phyloP scores from a whole-genome alignment of 2,888 invertebrate species.

The Melinaea menophilus region DNA sequence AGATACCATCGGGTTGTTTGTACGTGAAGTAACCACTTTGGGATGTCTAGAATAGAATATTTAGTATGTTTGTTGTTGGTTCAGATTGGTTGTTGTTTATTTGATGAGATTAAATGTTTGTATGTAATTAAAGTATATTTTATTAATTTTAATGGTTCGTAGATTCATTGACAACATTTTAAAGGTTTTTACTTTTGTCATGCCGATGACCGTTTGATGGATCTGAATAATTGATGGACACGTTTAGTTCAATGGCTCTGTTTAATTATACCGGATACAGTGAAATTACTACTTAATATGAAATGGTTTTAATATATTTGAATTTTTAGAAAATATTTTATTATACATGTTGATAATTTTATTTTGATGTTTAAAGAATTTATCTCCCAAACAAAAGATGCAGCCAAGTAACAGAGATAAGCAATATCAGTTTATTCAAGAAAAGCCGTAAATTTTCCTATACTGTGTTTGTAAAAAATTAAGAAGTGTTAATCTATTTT shows the following conservation, averaged over 20 bases:
- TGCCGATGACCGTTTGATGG: too few species aligned
- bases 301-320: not conserved
- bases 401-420: constrained; percentile 7
- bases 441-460: not conserved
- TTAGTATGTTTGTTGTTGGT: too few species aligned
- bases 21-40: too few species aligned
- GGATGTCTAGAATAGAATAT: too few species aligned
- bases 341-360: not conserved
- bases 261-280: constrained; percentile 15
- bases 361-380: not conserved
- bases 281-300: not conserved
- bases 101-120: not conserved
- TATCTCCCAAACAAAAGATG: constrained; percentile 1
- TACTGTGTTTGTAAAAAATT: constrained; percentile 6
- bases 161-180: not conserved
- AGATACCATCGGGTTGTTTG: too few species aligned
- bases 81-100: too few species aligned
- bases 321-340: not conserved
- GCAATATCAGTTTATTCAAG: constrained; percentile 2
- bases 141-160: not conserved
- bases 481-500: not conserved
- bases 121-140: not conserved
- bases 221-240: constrained; percentile 20
- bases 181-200: constrained; percentile 5
- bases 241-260: constrained; percentile 17